Percentiles rank a stretch among this genome's conserved stretches.
These are phyloP conservation scores for Chaunax sp. DNA, from an alignment of 2,797 vertebrate species.

Conservation along the genomic window DNA sequence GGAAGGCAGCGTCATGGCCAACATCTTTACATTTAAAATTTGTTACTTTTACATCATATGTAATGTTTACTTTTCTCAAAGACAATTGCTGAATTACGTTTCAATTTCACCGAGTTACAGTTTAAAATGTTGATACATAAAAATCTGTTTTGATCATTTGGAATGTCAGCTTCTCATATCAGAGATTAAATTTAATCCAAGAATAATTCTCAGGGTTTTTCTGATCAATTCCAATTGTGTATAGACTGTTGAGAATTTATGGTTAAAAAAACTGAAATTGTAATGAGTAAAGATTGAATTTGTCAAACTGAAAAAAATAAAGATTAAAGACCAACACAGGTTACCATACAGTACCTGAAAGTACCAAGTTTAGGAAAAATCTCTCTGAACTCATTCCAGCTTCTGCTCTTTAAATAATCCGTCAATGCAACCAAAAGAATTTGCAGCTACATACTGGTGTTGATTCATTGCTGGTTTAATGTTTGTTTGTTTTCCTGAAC, in stretches of 20 bases:
- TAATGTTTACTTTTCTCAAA: neutral
- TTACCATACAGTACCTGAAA: neutral
- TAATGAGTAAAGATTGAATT: neutral
- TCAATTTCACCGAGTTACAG: neutral
- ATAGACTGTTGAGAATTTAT: no score
- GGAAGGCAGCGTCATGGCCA: neutral
- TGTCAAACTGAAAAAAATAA: no score
- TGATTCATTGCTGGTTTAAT: slow-evolving; percentile 43
- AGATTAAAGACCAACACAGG: no score
- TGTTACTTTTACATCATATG: neutral
- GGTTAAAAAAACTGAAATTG: neutral
- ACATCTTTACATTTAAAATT: neutral
- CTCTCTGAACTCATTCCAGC: neutral
- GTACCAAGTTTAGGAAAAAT: neutral
- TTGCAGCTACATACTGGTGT: neutral
- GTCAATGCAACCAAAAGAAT: slow-evolving; percentile 12
- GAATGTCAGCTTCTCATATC: neutral
- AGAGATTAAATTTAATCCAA: neutral
- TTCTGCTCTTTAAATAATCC: slow-evolving; percentile 1
- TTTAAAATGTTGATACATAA: neutral
- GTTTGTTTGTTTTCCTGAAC: slow-evolving; percentile 55
- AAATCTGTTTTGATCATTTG: neutral
- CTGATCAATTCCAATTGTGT: neutral
- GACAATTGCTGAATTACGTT: neutral
- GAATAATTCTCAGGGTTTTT: neutral